Percentiles rank a stretch among this genome's conserved stretches.
These are phyloP conservation scores for Drosophila ustulata DNA, from an alignment of 2,888 invertebrate genomes.

Conservation along the genomic window DNA sequence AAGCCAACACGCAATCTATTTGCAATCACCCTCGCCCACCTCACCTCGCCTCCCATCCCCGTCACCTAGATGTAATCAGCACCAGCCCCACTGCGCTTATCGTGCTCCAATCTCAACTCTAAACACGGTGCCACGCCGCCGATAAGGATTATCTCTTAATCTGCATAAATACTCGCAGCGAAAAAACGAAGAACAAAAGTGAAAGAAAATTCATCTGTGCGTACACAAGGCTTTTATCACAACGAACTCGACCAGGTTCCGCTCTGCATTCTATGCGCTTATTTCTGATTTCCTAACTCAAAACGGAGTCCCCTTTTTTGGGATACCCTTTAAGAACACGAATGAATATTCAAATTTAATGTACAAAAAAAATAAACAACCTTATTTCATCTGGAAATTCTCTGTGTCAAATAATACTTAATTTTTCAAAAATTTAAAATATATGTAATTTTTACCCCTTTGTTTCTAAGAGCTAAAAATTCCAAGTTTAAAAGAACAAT, in stretches of 20 bases:
- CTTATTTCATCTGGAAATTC: too few species aligned
- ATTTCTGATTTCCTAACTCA: not conserved
- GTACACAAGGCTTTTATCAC: conserved; percentile 41
- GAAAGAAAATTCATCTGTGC: conserved; percentile 1
- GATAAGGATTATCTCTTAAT: conserved; percentile 83
- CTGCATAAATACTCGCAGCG: conserved; percentile 75
- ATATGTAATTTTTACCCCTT: too few species aligned
- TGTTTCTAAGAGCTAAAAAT: too few species aligned
- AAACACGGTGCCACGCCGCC: conserved; percentile 44
- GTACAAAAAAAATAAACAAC: too few species aligned
- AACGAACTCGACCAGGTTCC: conserved; percentile 31
- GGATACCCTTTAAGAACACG: not conserved
- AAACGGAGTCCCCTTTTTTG: not conserved
- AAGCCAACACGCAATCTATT: conserved; percentile 29
- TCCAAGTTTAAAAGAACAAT: too few species aligned
- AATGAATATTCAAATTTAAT: too few species aligned
- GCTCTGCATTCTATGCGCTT: conserved; percentile 3
- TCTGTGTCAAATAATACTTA: too few species aligned
- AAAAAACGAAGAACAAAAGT: conserved; percentile 8
- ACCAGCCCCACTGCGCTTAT: conserved; percentile 12
- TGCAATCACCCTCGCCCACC: conserved; percentile 9
- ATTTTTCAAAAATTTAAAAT: too few species aligned
- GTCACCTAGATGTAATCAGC: not conserved
- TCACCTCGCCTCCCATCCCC: not conserved
- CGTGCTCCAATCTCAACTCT: conserved; percentile 45